phyloP scores from a whole-genome alignment of 2,888 invertebrate genomes.

The Linnaemya vulpina region DNA sequence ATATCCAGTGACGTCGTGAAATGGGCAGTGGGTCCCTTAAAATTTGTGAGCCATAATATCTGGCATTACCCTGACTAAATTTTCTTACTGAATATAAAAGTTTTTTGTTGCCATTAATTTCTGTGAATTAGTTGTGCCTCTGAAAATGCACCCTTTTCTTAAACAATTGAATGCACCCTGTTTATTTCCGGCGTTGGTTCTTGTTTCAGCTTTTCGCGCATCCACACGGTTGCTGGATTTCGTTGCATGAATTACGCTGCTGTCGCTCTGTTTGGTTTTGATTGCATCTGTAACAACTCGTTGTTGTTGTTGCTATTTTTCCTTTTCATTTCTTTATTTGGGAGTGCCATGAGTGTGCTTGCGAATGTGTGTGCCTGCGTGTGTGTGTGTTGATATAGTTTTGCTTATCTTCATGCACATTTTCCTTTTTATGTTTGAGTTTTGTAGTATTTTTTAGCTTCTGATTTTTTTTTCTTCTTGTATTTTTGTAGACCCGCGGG shows the following conservation, averaged over 20 bases:
- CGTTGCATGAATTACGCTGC: constrained; percentile 17
- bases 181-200: constrained; percentile 33
- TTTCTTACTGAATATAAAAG: too few relatives aligned
- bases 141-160: too few relatives aligned
- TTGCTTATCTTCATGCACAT: neutral
- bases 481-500: constrained; percentile 59
- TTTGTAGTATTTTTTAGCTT: neutral
- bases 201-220: constrained; percentile 36
- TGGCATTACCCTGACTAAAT: too few relatives aligned
- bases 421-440: constrained; percentile 1
- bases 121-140: too few relatives aligned
- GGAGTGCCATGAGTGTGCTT: constrained; percentile 1
- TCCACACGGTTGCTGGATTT: constrained; percentile 36
- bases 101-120: too few relatives aligned
- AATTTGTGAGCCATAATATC: too few relatives aligned
- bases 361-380: neutral
- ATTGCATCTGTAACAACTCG: constrained; percentile 47
- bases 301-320: constrained; percentile 29
- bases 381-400: neutral
- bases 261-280: constrained; percentile 42
- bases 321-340: neutral
- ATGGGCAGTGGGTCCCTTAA: too few relatives aligned
- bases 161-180: constrained; percentile 22
- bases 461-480: neutral
- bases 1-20: too few relatives aligned